These are phyloP conservation scores for Aphrophora alni DNA, from an alignment of 2,888 invertebrate species.

Conservation along the genomic window DNA sequence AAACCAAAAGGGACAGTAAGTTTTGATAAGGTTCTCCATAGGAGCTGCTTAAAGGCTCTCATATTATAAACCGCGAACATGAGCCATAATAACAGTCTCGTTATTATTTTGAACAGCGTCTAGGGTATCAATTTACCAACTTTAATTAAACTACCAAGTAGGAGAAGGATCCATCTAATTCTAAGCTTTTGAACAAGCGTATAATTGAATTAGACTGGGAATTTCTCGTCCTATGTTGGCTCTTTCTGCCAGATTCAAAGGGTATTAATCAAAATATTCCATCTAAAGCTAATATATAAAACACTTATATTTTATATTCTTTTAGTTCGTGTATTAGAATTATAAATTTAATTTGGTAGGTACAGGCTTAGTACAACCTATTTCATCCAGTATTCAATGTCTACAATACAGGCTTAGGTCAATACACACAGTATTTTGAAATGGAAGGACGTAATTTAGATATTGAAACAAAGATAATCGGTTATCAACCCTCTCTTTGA, in stretches of 20 bases:
- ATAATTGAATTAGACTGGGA: background rate
- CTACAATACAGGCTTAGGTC: no score
- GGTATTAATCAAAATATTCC: background rate
- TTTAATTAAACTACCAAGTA: slow-evolving; percentile 4
- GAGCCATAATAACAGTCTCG: background rate
- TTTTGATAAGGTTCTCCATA: background rate
- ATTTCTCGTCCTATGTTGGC: background rate
- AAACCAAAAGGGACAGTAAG: background rate
- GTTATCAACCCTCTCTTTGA: background rate
- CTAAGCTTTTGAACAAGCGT: slow-evolving; percentile 2
- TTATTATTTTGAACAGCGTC: background rate
- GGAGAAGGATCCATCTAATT: background rate
- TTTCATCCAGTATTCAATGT: no score
- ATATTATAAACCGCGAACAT: background rate
- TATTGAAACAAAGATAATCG: background rate
- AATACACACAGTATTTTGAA: background rate
- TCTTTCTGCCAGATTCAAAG: background rate
- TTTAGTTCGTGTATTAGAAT: no score
- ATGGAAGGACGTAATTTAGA: background rate
- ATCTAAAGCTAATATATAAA: background rate
- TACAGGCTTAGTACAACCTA: no score
- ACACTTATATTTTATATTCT: no score
- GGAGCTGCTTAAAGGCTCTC: background rate
- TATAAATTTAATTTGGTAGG: no score
- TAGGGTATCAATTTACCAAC: background rate